Percentiles rank a stretch among this genome's conserved stretches.
phyloP scores from a whole-genome alignment of 2,888 invertebrate species.

The Brenthis daphne region DNA sequence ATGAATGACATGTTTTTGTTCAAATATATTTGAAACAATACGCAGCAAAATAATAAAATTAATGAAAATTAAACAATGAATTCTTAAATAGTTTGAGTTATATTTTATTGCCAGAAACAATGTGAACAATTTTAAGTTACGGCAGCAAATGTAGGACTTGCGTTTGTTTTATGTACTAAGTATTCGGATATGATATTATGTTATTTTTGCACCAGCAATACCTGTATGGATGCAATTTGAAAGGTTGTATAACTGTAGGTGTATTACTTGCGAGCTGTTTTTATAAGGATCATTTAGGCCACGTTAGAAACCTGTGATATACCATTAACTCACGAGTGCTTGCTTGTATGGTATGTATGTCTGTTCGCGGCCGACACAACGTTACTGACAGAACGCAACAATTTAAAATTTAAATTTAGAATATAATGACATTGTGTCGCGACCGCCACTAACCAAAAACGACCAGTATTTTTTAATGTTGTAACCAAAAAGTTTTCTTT shows the following conservation, averaged over 20 bases:
- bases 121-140: constrained; percentile 9
- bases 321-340: constrained; percentile 68
- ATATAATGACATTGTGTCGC: constrained; percentile 37
- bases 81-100: constrained; percentile 21
- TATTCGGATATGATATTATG: constrained; percentile 28
- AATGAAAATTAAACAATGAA: background rate
- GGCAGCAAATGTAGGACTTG: constrained; percentile 11
- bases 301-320: constrained; percentile 80
- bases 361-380: constrained; percentile 49
- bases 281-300: constrained; percentile 68
- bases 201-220: constrained; percentile 31
- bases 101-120: constrained; percentile 17
- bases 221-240: constrained; percentile 39
- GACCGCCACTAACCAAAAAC: constrained; percentile 63
- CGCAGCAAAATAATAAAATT: background rate
- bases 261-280: constrained; percentile 34
- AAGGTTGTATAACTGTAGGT: constrained; percentile 42
- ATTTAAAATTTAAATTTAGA: constrained; percentile 27
- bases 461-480: constrained; percentile 73
- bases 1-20: too few relatives aligned
- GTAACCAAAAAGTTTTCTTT: constrained; percentile 63
- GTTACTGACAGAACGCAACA: constrained; percentile 29
- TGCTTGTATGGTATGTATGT: constrained; percentile 66
- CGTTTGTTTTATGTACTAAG: constrained; percentile 13
- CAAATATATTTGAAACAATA: too few relatives aligned